Evolutionary conservation across 2,797 vertebrate species (phyloP).

Genomic region (Gymnoscopelus braueri): DNA sequence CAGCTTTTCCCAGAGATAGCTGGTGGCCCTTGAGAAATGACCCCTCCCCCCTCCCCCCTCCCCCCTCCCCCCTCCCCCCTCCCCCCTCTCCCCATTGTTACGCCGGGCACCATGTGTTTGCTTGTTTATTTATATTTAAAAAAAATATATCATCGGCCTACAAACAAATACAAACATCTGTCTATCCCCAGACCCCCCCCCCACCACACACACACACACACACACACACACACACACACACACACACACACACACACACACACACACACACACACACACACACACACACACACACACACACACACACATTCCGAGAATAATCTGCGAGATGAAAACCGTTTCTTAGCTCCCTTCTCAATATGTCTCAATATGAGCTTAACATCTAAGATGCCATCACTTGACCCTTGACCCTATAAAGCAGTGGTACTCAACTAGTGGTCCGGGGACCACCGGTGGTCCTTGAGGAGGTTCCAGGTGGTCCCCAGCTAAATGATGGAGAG

Average conservation of each 20-base stretch:
- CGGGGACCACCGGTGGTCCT: too few relatives aligned
- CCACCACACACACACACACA: too few relatives aligned
- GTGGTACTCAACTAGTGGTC: too few relatives aligned
- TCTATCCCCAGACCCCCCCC: slow-evolving; percentile 65
- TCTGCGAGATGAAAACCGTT: slow-evolving; percentile 89
- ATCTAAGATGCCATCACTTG: slow-evolving; percentile 61
- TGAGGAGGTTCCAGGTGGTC: too few relatives aligned
- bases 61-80: neutral
- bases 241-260: too few relatives aligned
- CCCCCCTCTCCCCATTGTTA: neutral
- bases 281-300: too few relatives aligned
- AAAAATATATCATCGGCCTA: slow-evolving; percentile 82
- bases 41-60: slow-evolving; percentile 34
- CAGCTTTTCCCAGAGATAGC: slow-evolving; percentile 67
- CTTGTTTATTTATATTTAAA: slow-evolving; percentile 83
- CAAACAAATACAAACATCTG: slow-evolving; percentile 81
- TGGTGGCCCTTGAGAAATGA: slow-evolving; percentile 65
- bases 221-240: too few relatives aligned
- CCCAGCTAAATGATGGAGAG: too few relatives aligned
- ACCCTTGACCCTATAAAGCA: slow-evolving; percentile 22
- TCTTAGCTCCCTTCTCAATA: slow-evolving; percentile 86
- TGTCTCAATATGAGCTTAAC: slow-evolving; percentile 86
- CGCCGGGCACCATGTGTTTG: slow-evolving; percentile 79
- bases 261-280: too few relatives aligned
- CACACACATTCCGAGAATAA: slow-evolving; percentile 72